These are phyloP conservation scores for Sprattus sprattus DNA, from an alignment of 2,113 vertebrate genomes.

Conservation along the genomic window DNA sequence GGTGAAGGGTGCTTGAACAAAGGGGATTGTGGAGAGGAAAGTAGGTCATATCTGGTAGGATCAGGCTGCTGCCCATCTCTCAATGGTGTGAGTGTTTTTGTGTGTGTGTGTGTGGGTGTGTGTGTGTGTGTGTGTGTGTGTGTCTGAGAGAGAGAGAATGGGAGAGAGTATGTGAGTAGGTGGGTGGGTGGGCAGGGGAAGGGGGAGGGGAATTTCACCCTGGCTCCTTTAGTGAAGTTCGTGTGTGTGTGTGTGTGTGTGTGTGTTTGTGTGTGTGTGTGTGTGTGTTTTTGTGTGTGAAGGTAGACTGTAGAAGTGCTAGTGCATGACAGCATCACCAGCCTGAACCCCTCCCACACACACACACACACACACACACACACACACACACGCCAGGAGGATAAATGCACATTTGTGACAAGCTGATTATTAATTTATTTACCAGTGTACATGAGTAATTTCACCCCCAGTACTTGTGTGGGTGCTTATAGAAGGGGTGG, in stretches of 20 bases:
- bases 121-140: neutral
- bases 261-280: neutral
- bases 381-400: neutral
- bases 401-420: neutral
- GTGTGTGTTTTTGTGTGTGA: neutral
- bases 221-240: neutral
- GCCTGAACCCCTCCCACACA: neutral
- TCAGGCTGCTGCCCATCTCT: constrained; percentile 15
- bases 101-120: neutral
- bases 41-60: constrained; percentile 14
- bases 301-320: neutral
- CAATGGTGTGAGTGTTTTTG: constrained; percentile 5
- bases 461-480: neutral
- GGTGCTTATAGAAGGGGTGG: neutral
- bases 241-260: neutral
- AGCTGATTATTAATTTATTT: neutral
- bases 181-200: neutral
- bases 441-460: neutral
- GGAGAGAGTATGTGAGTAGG: neutral
- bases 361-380: neutral
- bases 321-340: neutral
- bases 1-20: constrained; percentile 11
- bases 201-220: neutral
- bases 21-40: constrained; percentile 13
- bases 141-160: neutral